Evolutionary conservation across 2,888 invertebrate species (phyloP).

Genomic region (Cerastoderma edule): DNA sequence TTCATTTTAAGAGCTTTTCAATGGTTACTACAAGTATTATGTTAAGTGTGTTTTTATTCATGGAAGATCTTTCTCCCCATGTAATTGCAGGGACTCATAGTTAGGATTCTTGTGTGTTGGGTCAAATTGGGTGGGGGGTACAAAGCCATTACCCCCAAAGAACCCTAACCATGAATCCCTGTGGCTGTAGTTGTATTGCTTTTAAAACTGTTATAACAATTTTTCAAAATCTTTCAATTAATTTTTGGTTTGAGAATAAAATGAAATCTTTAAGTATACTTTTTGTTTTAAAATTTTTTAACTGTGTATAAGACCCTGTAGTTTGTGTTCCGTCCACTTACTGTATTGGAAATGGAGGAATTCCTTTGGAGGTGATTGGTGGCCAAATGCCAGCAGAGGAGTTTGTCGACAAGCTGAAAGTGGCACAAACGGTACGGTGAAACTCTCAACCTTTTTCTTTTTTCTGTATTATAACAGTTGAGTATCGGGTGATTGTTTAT

Average conservation of each 20-base stretch:
- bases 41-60: too few relatives aligned
- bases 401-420: conserved; percentile 87
- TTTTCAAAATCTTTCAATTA: too few relatives aligned
- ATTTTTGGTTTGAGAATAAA: too few relatives aligned
- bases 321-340: conserved; percentile 89
- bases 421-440: conserved; percentile 48
- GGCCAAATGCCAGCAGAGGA: conserved; percentile 87
- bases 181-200: not conserved
- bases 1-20: too few relatives aligned
- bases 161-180: not conserved
- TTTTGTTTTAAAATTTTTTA: not conserved
- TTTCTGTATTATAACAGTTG: too few relatives aligned
- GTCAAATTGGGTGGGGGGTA: too few relatives aligned
- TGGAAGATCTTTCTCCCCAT: too few relatives aligned
- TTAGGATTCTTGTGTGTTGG: too few relatives aligned
- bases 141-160: too few relatives aligned
- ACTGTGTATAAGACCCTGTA: conserved; percentile 82
- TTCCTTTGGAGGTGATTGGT: conserved; percentile 91
- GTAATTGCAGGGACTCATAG: too few relatives aligned
- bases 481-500: too few relatives aligned
- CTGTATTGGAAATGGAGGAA: conserved; percentile 93
- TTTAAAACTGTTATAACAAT: not conserved
- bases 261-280: not conserved
- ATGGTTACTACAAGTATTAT: too few relatives aligned
- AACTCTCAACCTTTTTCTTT: not conserved